Evolutionary conservation across 2,888 invertebrate genomes (phyloP), one percentile per base, ranked within the genome.

Genomic region (Tigriopus californicus): DNA sequence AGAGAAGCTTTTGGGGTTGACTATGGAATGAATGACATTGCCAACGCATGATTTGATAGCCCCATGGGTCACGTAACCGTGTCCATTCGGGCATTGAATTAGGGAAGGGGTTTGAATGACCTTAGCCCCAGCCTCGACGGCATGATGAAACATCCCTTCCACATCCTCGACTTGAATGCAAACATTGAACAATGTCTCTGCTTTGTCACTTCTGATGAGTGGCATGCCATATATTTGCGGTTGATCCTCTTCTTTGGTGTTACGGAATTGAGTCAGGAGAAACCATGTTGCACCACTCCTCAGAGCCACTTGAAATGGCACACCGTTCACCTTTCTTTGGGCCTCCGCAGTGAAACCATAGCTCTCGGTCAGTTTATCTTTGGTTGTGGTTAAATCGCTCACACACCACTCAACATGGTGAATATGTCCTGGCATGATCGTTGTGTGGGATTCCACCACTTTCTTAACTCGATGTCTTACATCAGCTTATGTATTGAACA

Each of bases 1-100:
- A 1, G 57, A 61, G 61, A 72, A 73, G n/a, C 65, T 59, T n/a
- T 61, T 62, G 53, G 67, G 68, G 61, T 74, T 67, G n/a, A 74
- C 63, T 2, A 74, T 62, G 0, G 74, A 73, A 62, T 74, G 74
- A 15, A 71, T 65, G 6, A 74, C 69, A 64, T 74, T 73, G 0
- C 72, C 73, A 54, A 72, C 68, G 62, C 69, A 68, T 10, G 73
- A 72, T 57, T 67, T 67, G 5, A 74, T 66, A 2, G 70, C 66
- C 3, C 73, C 70, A 61, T 68, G 67, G 10, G 65, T 65, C 3
- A 73, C 67, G 1, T 62, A 59, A 5, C 73, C 74, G 55, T 13
- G 67, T 65, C n/a, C 44, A 15, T n/a, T 44, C 5, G 44, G 18
- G 10, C 44, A 44, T 4, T 44, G 44, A 44, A 33, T 8, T 3